phyloP scores from a whole-genome alignment of 2,797 vertebrate species.

The Limnodromus scolopaceus region DNA sequence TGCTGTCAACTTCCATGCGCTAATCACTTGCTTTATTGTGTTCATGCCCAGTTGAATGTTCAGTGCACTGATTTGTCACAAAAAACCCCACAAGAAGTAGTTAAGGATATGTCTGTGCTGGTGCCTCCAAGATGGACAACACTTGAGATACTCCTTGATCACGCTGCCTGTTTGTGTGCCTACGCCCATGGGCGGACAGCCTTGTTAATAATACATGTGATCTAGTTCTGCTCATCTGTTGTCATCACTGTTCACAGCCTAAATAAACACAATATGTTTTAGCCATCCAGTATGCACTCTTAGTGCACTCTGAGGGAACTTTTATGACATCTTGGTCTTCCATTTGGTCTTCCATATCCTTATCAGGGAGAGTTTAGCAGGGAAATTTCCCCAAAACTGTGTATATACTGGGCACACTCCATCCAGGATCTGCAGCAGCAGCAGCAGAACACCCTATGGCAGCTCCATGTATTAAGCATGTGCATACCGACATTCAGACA shows the following conservation, averaged over 20 bases:
- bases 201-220: background rate
- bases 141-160: background rate
- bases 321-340: background rate
- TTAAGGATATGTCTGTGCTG: background rate
- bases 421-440: background rate
- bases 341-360: background rate
- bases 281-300: background rate
- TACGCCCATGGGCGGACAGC: background rate
- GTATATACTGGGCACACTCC: background rate
- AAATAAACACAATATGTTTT: background rate
- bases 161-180: background rate
- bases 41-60: background rate
- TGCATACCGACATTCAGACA: background rate
- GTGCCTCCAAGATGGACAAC: background rate
- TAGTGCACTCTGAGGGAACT: background rate
- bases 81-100: background rate
- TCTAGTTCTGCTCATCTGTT: background rate
- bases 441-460: background rate
- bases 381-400: background rate
- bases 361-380: background rate
- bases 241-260: background rate
- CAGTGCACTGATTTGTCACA: background rate
- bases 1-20: rapidly evolving
- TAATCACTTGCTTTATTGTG: rapidly evolving
- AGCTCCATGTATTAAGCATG: background rate